Evolutionary conservation across 2,113 vertebrate species (phyloP).

Genomic region (Illadopsis cleaveri): DNA sequence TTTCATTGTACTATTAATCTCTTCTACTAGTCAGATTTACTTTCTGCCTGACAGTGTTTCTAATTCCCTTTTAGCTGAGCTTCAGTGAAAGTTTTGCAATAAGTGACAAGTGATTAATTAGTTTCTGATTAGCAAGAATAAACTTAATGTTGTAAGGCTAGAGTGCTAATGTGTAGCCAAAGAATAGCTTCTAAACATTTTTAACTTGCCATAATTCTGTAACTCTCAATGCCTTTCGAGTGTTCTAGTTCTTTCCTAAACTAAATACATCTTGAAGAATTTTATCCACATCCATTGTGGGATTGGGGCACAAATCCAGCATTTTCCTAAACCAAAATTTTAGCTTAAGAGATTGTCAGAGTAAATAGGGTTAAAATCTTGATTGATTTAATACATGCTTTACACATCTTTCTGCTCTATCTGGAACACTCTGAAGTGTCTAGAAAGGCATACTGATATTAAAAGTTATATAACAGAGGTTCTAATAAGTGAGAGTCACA

Average conservation of each 20-base stretch:
- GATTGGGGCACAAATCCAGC: not conserved
- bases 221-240: not conserved
- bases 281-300: not conserved
- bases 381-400: not conserved
- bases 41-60: conserved; percentile 14
- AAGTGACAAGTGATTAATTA: conserved; percentile 24
- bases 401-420: not conserved
- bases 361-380: not conserved
- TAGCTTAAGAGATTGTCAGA: not conserved
- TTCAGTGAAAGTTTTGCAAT: conserved; percentile 9
- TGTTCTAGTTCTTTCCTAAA: not conserved
- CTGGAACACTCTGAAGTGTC: not conserved
- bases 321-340: not conserved
- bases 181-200: not conserved
- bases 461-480: not conserved
- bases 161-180: not conserved
- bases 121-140: conserved; percentile 34
- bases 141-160: not conserved
- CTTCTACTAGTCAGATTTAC: not conserved
- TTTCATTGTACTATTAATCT: not conserved
- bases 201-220: not conserved
- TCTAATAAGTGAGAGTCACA: not conserved
- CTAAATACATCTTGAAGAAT: not conserved
- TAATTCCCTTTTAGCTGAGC: not conserved
- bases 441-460: not conserved